These are phyloP conservation scores for Camarhynchus parvulus DNA, from an alignment of 2,113 vertebrate genomes.

Conservation along the genomic window DNA sequence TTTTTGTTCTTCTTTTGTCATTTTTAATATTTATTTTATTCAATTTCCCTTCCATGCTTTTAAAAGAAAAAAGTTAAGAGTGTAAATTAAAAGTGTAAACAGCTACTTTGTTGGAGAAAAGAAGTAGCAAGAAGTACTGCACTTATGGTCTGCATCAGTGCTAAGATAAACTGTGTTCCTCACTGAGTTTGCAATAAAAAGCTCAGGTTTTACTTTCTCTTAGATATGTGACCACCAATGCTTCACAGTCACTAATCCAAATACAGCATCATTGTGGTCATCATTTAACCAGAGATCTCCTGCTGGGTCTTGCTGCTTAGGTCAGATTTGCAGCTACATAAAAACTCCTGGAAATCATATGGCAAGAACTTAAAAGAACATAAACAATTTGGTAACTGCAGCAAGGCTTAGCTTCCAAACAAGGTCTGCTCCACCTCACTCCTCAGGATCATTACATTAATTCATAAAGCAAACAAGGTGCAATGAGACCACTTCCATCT, in stretches of 20 bases:
- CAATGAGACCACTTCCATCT: not conserved
- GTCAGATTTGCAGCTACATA: constrained; percentile 1
- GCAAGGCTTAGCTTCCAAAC: not conserved
- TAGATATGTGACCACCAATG: not conserved
- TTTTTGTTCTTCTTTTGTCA: constrained; percentile 45
- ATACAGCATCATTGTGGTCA: not conserved
- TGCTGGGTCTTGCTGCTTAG: not conserved
- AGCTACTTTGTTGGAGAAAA: not conserved
- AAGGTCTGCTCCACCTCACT: not conserved
- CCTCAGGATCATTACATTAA: not conserved
- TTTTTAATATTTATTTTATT: constrained; percentile 51
- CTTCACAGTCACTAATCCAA: not conserved
- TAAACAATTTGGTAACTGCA: not conserved
- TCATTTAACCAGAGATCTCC: not conserved
- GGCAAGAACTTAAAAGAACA: not conserved
- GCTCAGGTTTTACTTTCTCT: not conserved
- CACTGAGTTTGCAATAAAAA: not conserved
- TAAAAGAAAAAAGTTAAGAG: not conserved
- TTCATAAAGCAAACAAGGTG: not conserved
- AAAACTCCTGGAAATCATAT: not conserved
- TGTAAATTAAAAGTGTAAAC: not conserved
- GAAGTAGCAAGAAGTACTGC: not conserved
- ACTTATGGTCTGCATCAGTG: not conserved
- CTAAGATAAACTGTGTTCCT: not conserved
- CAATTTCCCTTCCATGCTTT: not conserved